These are phyloP conservation scores for Charaxes varanes DNA, from an alignment of 1,140 invertebrate species.

Conservation along the genomic window DNA sequence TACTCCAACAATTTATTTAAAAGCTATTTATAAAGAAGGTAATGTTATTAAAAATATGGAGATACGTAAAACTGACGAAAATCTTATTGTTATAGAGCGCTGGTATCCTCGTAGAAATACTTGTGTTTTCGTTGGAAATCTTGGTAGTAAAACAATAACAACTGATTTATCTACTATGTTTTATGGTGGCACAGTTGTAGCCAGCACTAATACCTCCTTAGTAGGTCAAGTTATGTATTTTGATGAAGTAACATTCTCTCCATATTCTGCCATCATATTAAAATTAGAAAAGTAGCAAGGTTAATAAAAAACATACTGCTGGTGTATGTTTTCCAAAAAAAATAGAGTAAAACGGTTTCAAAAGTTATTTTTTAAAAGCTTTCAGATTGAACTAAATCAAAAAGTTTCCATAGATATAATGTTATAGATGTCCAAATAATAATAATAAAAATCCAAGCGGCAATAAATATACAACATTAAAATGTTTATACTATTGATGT, in stretches of 20 bases:
- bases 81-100: constrained; percentile 82
- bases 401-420: no score
- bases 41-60: constrained; percentile 77
- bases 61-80: constrained; percentile 76
- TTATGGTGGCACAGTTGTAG: constrained; percentile 83
- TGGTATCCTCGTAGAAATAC: constrained; percentile 85
- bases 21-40: constrained; percentile 78
- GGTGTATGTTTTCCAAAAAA: no score
- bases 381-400: no score
- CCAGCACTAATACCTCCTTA: constrained; percentile 75
- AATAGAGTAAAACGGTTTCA: no score
- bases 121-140: constrained; percentile 82
- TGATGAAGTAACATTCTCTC: constrained; percentile 76
- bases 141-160: constrained; percentile 75
- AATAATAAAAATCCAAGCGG: no score
- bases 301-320: no score
- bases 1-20: constrained; percentile 82
- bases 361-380: no score
- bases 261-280: constrained; percentile 78
- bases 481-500: no score
- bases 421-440: no score
- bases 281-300: constrained; percentile 83
- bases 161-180: constrained; percentile 83
- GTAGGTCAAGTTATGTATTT: constrained; percentile 79
- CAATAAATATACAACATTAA: no score